A percentile compares a stretch with the other conserved stretches of the same genome.
Evolutionary conservation across 1,140 invertebrate genomes (phyloP).

Genomic region (Gonatopus flavifemur): DNA sequence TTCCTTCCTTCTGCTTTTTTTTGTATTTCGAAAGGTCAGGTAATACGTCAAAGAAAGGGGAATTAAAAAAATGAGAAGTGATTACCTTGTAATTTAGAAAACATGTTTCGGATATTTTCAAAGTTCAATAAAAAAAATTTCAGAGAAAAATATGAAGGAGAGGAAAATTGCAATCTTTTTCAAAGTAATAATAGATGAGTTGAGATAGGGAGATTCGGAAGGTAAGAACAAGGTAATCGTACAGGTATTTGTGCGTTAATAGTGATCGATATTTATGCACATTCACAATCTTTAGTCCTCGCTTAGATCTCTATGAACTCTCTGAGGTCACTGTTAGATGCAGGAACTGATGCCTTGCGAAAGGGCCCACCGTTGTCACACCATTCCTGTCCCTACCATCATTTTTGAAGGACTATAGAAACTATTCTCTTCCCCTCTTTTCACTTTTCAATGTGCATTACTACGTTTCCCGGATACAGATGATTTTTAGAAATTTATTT

Average conservation of each 20-base stretch:
- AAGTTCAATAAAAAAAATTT: too few relatives aligned
- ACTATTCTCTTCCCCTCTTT: conserved; percentile 19
- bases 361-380: conserved; percentile 48
- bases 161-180: too few relatives aligned
- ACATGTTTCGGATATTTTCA: too few relatives aligned
- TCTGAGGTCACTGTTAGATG: conserved; percentile 32
- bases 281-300: conserved; percentile 12
- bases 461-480: conserved; percentile 12
- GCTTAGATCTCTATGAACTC: conserved; percentile 21
- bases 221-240: too few relatives aligned
- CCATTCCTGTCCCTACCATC: conserved; percentile 28
- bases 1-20: background rate
- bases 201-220: too few relatives aligned
- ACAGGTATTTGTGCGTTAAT: too few relatives aligned
- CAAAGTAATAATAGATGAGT: too few relatives aligned
- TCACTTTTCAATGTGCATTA: conserved; percentile 1
- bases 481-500: conserved; percentile 16
- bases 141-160: too few relatives aligned
- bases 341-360: conserved; percentile 22
- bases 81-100: too few relatives aligned
- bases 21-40: background rate
- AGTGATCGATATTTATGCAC: too few relatives aligned
- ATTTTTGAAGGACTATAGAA: conserved; percentile 12
- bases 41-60: background rate
- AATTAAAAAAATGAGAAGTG: background rate